Conservation (phyloP, 92 coral and sea anemone genomes). For the Montipora capitata region DNA sequence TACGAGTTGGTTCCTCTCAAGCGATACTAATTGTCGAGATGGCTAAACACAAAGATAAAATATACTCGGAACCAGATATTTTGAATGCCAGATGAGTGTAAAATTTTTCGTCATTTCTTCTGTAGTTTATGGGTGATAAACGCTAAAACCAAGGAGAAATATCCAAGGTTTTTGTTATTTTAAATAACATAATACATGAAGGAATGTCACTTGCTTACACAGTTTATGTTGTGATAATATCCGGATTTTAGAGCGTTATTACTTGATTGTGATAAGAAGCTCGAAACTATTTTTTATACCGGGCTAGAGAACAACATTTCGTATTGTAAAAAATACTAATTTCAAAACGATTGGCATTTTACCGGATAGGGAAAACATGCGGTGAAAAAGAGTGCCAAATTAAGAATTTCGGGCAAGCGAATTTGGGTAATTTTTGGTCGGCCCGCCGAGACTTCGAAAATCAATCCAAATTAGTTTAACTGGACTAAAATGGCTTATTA, state of each 20-base stretch:
- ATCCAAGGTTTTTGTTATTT: slow-evolving; percentile 12
- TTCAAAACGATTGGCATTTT: neutral
- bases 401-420: neutral
- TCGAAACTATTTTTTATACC: neutral
- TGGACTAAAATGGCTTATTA: neutral
- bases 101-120: slow-evolving; percentile 18
- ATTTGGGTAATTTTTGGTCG: neutral
- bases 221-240: slow-evolving; percentile 4
- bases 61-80: slow-evolving; percentile 13
- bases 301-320: slow-evolving; percentile 3
- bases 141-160: slow-evolving; percentile 8
- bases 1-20: slow-evolving; percentile 7
- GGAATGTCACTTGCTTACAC: neutral
- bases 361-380: neutral
- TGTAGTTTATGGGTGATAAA: slow-evolving; percentile 13
- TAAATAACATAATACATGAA: neutral
- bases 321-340: slow-evolving; percentile 7
- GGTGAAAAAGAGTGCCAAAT: neutral
- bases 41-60: slow-evolving; percentile 9
- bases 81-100: slow-evolving; percentile 7
- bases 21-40: slow-evolving; percentile 17
- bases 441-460: neutral
- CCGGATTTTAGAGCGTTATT: neutral
- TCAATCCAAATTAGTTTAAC: neutral
- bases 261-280: neutral